Base-by-base conservation (phyloP, 1,140 invertebrate genomes). In the Hypsibius dujardini region DNA sequence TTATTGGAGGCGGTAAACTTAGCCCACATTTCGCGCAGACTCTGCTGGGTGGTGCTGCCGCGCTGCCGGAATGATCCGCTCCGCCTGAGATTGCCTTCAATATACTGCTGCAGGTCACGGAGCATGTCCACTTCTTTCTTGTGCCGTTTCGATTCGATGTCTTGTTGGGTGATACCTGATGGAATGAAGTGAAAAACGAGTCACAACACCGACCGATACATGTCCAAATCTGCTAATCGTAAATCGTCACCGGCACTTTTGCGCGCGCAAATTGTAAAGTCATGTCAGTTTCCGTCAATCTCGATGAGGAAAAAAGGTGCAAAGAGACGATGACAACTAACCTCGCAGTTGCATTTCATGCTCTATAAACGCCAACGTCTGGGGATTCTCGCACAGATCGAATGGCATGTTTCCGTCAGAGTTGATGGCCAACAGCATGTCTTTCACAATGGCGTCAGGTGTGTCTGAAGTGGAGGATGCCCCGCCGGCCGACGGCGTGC, bases 351-450 rank as follows among this genome's bases (percentile, higher is more conserved):
- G 92, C 95, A 99, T 99, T 84, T 98, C 93, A 70, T 88, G 87
- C 82, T 98, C 95, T 70, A 99, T 98, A 72, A 90, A 93, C 78
- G 98, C 95, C 47, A 98, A 81, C 0, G 95, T 95, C 69, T 88
- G 85, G 76, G 95, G 92, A 80, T 98, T 95, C 79, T 98, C 95
- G 82, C 95, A 98, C 75, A 98, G 96, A 82, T 99, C 95, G 77
- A 98, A 99, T 2, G 95, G 94, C 95, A 98, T 98, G 78, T 99
- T 99, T 47, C 93, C 95, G 81, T 99, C 95, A 12, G 94, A 92
- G 81, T 98, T 98, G 1, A 98, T 94, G 28, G 94, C 92, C 76
- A 99, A 81, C 73, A 98, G 81, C 81, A 98, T 93, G n/a, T 94
- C 95, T 75, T 42, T 7, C 3, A 67, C 62, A 42, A 42, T 3